Conservation (phyloP, 1,140 invertebrate species). For the Polyergus mexicanus region DNA sequence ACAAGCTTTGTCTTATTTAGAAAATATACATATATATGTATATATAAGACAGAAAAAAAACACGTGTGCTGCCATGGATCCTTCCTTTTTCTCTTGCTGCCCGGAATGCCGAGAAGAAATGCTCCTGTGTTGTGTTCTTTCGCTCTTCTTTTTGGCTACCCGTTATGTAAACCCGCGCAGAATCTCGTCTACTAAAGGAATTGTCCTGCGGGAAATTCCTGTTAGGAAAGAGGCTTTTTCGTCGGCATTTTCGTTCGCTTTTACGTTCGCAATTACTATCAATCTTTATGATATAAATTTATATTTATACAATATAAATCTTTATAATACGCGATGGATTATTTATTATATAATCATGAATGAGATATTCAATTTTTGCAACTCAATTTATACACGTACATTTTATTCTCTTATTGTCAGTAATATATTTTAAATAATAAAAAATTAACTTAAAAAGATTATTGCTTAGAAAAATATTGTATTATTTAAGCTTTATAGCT, state of each 20-base stretch:
- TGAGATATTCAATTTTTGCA: slow-evolving; percentile 22
- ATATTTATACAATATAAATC: no score
- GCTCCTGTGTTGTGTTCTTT: slow-evolving; percentile 77
- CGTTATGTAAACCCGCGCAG: slow-evolving; percentile 77
- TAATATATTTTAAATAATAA: neutral
- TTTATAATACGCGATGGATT: slow-evolving; percentile 23
- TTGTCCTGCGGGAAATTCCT: slow-evolving; percentile 80
- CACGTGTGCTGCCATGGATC: slow-evolving; percentile 81
- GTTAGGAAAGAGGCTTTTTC: slow-evolving; percentile 77
- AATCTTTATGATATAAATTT: slow-evolving; percentile 29
- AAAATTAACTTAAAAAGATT: neutral
- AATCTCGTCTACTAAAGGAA: slow-evolving; percentile 78
- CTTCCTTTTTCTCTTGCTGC: slow-evolving; percentile 75
- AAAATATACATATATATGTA: slow-evolving; percentile 59
- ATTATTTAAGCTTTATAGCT: neutral
- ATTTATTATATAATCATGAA: slow-evolving; percentile 8
- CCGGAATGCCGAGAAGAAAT: slow-evolving; percentile 79
- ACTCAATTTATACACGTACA: no score
- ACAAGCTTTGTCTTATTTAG: slow-evolving; percentile 64
- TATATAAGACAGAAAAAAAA: slow-evolving; percentile 71
- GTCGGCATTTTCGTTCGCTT: slow-evolving; percentile 72
- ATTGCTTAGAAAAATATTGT: neutral
- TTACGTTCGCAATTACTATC: slow-evolving; percentile 55
- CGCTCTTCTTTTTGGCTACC: slow-evolving; percentile 57
- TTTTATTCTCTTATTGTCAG: neutral